Conservation (phyloP, 2,888 invertebrate species). For the Drepana falcataria region DNA sequence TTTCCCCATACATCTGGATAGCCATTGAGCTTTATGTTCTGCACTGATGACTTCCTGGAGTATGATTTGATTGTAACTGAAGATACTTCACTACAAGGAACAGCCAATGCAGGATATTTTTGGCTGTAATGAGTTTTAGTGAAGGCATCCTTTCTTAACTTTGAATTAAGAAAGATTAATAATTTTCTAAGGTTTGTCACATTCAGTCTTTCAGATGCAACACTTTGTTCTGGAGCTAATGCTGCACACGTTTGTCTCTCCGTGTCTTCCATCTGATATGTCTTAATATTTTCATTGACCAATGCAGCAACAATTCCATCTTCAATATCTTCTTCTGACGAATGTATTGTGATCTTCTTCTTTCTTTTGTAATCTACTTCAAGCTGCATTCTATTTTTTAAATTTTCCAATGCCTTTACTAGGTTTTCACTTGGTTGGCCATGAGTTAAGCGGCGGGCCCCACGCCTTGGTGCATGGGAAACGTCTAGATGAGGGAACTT, state of each 20-base stretch:
- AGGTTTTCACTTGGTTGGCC: constrained; percentile 44
- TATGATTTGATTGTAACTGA: constrained; percentile 46
- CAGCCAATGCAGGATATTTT: constrained; percentile 32
- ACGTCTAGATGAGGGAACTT: constrained; percentile 61
- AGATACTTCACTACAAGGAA: constrained; percentile 18
- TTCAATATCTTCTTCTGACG: constrained; percentile 43
- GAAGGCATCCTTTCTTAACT: constrained; percentile 35
- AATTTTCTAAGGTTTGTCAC: constrained; percentile 40
- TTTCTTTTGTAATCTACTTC: constrained; percentile 35
- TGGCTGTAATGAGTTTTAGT: constrained; percentile 24
- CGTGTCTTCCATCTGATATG: constrained; percentile 12
- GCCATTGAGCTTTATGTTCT: constrained; percentile 15
- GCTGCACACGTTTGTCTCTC: not conserved
- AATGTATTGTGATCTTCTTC: constrained; percentile 33
- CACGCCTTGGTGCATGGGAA: constrained; percentile 56
- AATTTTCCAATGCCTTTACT: constrained; percentile 47
- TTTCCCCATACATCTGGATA: constrained; percentile 52
- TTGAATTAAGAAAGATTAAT: constrained; percentile 44
- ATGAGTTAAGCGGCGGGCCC: constrained; percentile 42
- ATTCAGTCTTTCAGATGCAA: constrained; percentile 21
- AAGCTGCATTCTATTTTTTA: constrained; percentile 50
- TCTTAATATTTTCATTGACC: constrained; percentile 34
- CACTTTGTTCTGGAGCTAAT: not conserved
- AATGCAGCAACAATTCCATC: constrained; percentile 46
- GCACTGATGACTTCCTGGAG: constrained; percentile 34